Evolutionary conservation across 1,140 invertebrate genomes (phyloP).

Genomic region (Lanistes nyassanus): DNA sequence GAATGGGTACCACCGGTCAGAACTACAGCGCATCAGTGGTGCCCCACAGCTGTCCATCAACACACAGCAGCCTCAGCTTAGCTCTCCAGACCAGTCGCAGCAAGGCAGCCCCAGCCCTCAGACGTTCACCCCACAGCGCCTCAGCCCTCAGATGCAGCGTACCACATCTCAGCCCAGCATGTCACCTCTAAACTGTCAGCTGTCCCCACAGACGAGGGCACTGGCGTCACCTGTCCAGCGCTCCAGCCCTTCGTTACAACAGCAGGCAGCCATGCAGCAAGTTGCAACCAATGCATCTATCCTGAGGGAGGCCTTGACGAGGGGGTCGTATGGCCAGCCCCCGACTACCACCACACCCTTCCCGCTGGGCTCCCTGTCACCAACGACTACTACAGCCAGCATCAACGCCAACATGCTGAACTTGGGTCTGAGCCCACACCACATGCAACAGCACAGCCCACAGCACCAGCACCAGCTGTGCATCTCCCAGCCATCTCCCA

Average conservation of each 20-base stretch:
- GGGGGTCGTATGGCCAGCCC: slow-evolving; percentile 33
- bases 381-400: slow-evolving; percentile 15
- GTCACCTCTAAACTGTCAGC: slow-evolving; percentile 31
- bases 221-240: slow-evolving; percentile 16
- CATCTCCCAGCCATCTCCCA: no score
- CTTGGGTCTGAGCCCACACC: slow-evolving; percentile 5
- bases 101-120: slow-evolving; percentile 45
- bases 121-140: slow-evolving; percentile 11
- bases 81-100: slow-evolving; percentile 46
- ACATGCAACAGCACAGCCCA: slow-evolving; percentile 11
- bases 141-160: slow-evolving; percentile 27
- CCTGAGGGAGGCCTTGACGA: slow-evolving; percentile 51
- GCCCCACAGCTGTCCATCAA: slow-evolving; percentile 40
- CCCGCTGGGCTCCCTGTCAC: neutral
- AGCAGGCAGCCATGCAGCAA: slow-evolving; percentile 42
- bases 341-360: slow-evolving; percentile 19
- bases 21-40: neutral
- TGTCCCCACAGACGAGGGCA: slow-evolving; percentile 34
- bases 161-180: slow-evolving; percentile 5
- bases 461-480: slow-evolving; percentile 7
- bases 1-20: slow-evolving; percentile 17
- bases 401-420: slow-evolving; percentile 27
- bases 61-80: slow-evolving; percentile 41
- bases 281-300: slow-evolving; percentile 53
- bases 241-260: slow-evolving; percentile 13